Conservation (phyloP, 2,113 vertebrate species). For the Marmota monax region DNA sequence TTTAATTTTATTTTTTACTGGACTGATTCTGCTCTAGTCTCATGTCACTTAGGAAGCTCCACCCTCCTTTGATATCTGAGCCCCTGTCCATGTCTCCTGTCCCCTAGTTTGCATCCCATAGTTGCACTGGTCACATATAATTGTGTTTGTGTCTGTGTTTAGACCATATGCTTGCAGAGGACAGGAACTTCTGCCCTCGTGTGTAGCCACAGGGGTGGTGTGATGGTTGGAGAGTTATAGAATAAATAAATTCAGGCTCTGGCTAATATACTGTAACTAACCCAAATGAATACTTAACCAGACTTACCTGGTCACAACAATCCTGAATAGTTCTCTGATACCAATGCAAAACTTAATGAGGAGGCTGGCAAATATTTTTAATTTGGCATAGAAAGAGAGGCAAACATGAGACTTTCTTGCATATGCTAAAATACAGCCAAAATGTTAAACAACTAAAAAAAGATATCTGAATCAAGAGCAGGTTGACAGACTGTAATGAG, state of each 20-base stretch:
- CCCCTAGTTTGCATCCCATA: not conserved
- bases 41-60: not conserved
- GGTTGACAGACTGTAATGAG: not conserved
- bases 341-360: not conserved
- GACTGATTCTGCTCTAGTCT: not conserved
- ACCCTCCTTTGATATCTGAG: not conserved
- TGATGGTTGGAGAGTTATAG: not conserved
- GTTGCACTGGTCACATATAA: too few species aligned
- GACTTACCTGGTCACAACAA: not conserved
- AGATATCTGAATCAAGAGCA: not conserved
- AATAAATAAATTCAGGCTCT: not conserved
- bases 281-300: not conserved
- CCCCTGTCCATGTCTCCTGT: not conserved
- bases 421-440: not conserved
- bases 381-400: not conserved
- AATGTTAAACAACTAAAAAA: not conserved
- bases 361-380: constrained; percentile 29
- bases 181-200: not conserved
- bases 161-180: not conserved
- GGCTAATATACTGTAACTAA: not conserved
- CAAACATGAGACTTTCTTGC: not conserved
- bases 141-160: not conserved
- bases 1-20: not conserved
- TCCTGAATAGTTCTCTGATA: not conserved
- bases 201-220: rapidly evolving